Evolutionary conservation across 2,888 invertebrate genomes (phyloP).

Genomic region (Nephrotoma guestfalica): DNA sequence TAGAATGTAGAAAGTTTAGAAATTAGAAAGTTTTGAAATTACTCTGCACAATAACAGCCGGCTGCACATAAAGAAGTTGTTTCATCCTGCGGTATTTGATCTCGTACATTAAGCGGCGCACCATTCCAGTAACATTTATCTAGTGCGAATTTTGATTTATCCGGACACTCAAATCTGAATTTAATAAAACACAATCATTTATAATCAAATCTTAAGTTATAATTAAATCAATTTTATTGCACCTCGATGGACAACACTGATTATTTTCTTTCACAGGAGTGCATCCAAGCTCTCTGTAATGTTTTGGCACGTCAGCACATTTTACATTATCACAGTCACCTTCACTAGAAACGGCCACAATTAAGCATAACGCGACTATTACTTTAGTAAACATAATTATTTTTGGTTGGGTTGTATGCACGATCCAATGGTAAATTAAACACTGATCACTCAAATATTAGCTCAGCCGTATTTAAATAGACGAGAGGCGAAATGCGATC

Average conservation of each 20-base stretch:
- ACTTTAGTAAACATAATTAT: neutral
- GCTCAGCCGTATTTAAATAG: neutral
- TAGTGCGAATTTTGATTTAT: neutral
- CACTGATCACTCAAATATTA: neutral
- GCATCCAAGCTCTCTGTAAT: constrained; percentile 12
- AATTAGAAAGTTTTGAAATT: neutral
- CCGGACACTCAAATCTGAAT: neutral
- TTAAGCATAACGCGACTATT: neutral
- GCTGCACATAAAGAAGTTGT: neutral
- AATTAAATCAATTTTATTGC: neutral
- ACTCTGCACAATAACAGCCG: neutral
- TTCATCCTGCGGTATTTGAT: neutral
- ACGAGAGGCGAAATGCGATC: neutral
- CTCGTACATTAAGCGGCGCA: neutral
- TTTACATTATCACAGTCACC: neutral
- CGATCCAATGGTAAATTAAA: neutral
- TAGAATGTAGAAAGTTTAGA: neutral
- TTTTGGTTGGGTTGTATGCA: neutral
- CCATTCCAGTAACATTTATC: neutral
- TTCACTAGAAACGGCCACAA: neutral
- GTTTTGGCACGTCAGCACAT: constrained; percentile 3
- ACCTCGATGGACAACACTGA: constrained; percentile 10
- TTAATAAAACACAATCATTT: neutral
- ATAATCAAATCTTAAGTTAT: no score
- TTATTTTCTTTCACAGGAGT: constrained; percentile 10